Base-by-base conservation (phyloP, 2,888 invertebrate genomes). In the Papilio elwesi region DNA sequence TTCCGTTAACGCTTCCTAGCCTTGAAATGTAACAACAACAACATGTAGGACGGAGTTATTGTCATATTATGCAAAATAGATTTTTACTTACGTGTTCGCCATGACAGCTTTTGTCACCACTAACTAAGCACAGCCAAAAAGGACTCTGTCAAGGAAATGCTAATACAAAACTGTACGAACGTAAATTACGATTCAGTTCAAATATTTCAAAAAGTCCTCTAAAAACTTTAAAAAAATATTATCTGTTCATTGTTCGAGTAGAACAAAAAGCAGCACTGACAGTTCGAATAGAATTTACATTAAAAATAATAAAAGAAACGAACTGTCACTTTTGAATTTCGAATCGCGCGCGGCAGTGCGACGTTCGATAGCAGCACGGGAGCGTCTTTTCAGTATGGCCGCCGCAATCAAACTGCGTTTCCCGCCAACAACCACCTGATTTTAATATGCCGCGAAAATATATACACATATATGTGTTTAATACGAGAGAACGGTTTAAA, bases 61-160 rank as follows among this genome's bases (percentile, higher is more conserved):
- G 36, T 64, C 71, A 71, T 76, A 74, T 75, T 77, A 83, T 83
- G 78, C 68, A 78, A 82, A 83, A 82, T 76, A 74, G 76, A 71
- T 70, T 78, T 79, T 76, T 79, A 84, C 87, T 88, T 80, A 88
- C 88, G 78, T 83, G 76, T 83, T 84, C 77, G 79, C 81, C 87
- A 87, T 87, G 79, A 77, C 80, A 78, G 80, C 79, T 81, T 78
- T 79, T 80, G 77, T 78, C 76, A 78, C 77, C 77, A 83, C 79
- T 73, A 80, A 82, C 78, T 81, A 26, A 26, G 26, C 26, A 83
- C 83, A 81, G 77, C 76, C 77, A 77, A 76, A 57, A 77, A 78
- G 77, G 75, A 71, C 71, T 67, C 43, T 43, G 43, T 43, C 70
- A 78, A 74, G 75, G 74, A 82, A 83, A 83, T 82, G 77, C 76